Percentiles rank a stretch among this genome's conserved stretches.
Conservation (phyloP, 2,797 vertebrate species). For the Myiotriccus ornatus region DNA sequence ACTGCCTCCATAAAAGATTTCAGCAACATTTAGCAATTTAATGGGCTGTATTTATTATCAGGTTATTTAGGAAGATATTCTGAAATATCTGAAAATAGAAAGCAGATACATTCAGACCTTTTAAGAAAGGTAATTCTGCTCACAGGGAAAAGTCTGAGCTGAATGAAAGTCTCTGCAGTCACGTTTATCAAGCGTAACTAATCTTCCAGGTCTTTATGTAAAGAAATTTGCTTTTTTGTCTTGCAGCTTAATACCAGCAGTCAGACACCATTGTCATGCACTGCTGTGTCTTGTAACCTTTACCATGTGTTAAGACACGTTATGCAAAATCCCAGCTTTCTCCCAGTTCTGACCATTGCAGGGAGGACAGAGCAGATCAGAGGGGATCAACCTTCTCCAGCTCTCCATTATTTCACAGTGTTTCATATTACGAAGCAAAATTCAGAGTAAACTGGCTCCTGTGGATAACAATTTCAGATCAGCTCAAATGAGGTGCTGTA, state of each 20-base stretch:
- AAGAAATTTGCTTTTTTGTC: constrained; percentile 20
- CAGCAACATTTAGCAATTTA: constrained; percentile 19
- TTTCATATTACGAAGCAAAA: not conserved
- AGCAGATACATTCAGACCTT: not conserved
- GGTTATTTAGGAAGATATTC: not conserved
- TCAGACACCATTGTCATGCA: not conserved
- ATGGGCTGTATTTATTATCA: constrained; percentile 3
- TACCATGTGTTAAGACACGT: not conserved
- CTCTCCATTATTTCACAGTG: not conserved
- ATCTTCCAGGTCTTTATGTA: constrained; percentile 26
- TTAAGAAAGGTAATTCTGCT: not conserved
- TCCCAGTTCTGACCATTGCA: not conserved
- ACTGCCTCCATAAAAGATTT: not conserved
- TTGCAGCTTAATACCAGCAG: not conserved
- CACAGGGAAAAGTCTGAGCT: not conserved
- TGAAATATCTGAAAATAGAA: not conserved
- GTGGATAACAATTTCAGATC: not conserved
- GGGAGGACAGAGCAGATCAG: not conserved
- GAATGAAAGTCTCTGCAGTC: not conserved
- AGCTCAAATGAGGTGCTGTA: not conserved
- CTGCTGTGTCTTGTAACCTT: not conserved
- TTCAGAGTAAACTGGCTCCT: not conserved
- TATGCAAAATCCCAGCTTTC: not conserved
- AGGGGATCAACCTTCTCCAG: not conserved
- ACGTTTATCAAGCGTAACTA: constrained; percentile 9